Percentiles rank a stretch among this genome's conserved stretches.
Evolutionary conservation across 2,797 vertebrate genomes (phyloP).

Genomic region (Ctenopoma kingsleyae): DNA sequence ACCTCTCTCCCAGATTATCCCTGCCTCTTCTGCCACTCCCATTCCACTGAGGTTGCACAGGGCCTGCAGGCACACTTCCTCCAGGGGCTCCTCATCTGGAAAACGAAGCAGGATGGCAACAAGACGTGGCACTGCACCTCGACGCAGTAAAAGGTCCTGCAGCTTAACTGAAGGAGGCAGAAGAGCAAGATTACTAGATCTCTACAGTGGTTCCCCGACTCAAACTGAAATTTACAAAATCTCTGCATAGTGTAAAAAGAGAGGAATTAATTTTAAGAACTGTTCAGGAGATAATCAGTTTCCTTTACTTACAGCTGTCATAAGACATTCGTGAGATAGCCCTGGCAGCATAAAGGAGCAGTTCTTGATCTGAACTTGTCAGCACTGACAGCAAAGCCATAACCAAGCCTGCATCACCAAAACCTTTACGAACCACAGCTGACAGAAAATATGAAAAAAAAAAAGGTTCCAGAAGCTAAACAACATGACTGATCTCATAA

Average conservation of each 20-base stretch:
- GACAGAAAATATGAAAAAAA: constrained; percentile 1
- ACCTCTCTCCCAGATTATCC: constrained; percentile 77
- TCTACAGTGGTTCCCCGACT: too few relatives aligned
- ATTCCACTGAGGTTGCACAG: constrained; percentile 89
- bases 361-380: constrained; percentile 86
- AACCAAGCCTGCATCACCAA: constrained; percentile 87
- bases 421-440: constrained; percentile 88
- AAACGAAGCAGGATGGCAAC: constrained; percentile 86
- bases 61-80: constrained; percentile 86
- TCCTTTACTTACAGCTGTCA: constrained; percentile 84
- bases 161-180: constrained; percentile 78
- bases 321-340: constrained; percentile 89
- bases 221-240: too few relatives aligned
- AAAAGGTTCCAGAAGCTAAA: background rate
- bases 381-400: constrained; percentile 85
- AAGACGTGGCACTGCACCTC: constrained; percentile 86
- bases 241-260: too few relatives aligned
- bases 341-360: constrained; percentile 83
- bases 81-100: constrained; percentile 81
- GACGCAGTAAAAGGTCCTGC: constrained; percentile 86
- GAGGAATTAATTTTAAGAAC: background rate
- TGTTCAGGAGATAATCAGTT: background rate
- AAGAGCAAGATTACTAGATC: background rate
- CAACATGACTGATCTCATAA: background rate
- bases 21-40: constrained; percentile 76